Conservation (phyloP, 1,140 invertebrate species). For the Chrysomallon squamiferum region DNA sequence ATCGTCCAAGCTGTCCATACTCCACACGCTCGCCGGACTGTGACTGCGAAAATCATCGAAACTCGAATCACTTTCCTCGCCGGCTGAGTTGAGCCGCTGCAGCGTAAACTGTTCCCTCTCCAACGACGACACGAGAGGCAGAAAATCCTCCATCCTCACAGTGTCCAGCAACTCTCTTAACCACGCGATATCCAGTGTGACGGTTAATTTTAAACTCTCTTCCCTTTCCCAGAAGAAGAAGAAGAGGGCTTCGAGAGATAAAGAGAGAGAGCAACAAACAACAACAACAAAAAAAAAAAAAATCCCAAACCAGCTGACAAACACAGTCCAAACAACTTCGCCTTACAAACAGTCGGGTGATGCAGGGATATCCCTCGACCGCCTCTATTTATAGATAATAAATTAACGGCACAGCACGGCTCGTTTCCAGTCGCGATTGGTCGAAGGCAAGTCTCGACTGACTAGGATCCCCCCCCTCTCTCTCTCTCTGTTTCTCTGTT, state of each 20-base stretch:
- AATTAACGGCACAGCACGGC: background rate
- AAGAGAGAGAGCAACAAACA: too few species aligned
- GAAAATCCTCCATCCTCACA: conserved; percentile 48
- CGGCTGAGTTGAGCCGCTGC: conserved; percentile 56
- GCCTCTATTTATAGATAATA: conserved; percentile 2
- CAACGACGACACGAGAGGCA: conserved; percentile 50
- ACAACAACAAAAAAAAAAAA: too few species aligned
- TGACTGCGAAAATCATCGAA: conserved; percentile 30
- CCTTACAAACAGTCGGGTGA: background rate
- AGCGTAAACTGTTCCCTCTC: conserved; percentile 55
- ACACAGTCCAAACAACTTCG: too few species aligned
- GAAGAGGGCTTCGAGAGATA: conserved; percentile 11
- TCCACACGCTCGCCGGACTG: conserved; percentile 33
- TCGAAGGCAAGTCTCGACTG: background rate
- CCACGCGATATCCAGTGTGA: background rate
- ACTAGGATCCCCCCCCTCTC: background rate
- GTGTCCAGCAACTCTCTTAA: conserved; percentile 11
- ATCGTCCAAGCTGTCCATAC: conserved; percentile 49
- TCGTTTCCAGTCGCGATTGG: background rate
- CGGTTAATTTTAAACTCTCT: background rate
- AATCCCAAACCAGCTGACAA: too few species aligned
- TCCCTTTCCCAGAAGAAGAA: background rate
- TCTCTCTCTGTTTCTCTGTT: too few species aligned
- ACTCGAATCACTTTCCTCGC: conserved; percentile 43
- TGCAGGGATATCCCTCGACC: background rate